Base-by-base conservation (phyloP, 1,140 invertebrate genomes). In the Trinorchestia longiramus region DNA sequence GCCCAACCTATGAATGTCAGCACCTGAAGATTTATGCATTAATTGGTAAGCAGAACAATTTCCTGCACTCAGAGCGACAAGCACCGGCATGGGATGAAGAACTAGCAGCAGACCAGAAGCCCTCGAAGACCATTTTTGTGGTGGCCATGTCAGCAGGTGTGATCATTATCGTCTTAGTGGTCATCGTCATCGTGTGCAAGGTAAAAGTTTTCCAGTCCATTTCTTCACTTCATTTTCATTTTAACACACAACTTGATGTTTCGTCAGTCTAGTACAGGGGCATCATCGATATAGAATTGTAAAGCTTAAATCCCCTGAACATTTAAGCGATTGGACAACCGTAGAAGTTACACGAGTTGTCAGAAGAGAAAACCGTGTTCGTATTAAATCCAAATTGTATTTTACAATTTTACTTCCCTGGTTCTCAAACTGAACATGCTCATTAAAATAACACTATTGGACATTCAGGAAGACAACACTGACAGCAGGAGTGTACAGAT, bases 101-200 rank as follows among this genome's bases (percentile, higher is more conserved):
- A n/a, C 19, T 44, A 11, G 44, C 44, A 6, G 40, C 92, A 0
- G 92, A 94, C 36, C 44, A 6, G 6, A 43, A 94, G 44, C 43
- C 92, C 40, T 45, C 92, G 19, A 94, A 94, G 44, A 45, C 44
- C 41, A 47, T 43, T 19, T 94, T 94, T 36, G 43, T 45, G 8
- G 40, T 94, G 36, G 44, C 44, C 43, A 94, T 94, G 92, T 94
- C 92, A 47, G 92, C 44, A 28, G 92, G 92, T 43, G 92, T 94
- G 92, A 17, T 43, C 40, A 40, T 94, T 44, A 94, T 94, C 43
- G 92, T 94, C 6, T 15, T 94, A 4, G 41, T 43, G 45, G 92
- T 94, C 92, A 94, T 94, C 92, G 92, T 94, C 44, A 45, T 94
- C 43, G 92, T 94, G 43, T 94, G 92, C 92, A 94, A 47, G 92